A percentile compares a stretch with the other conserved stretches of the same genome.
phyloP scores from a whole-genome alignment of 2,888 invertebrate genomes.

The Hemicrepidius hirtus region DNA sequence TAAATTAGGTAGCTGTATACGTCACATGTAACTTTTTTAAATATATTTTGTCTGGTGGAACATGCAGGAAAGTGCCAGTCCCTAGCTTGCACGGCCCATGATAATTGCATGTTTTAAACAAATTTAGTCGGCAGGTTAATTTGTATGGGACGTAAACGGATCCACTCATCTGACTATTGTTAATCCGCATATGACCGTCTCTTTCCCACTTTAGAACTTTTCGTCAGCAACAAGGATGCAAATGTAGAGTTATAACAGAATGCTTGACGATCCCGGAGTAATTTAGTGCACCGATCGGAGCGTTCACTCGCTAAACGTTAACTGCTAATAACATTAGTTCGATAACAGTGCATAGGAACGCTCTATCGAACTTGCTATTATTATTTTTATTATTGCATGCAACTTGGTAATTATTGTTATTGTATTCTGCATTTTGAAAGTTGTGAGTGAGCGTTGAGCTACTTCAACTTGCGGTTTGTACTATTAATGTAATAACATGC shows the following conservation, averaged over 20 bases:
- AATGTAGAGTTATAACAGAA: conserved; percentile 37
- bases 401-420: conserved; percentile 51
- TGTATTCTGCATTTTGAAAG: conserved; percentile 37
- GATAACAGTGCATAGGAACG: conserved; percentile 57
- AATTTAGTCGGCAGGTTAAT: conserved; percentile 71
- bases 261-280: conserved; percentile 54
- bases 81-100: conserved; percentile 68
- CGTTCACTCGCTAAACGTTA: conserved; percentile 58
- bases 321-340: conserved; percentile 60
- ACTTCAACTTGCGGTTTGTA: conserved; percentile 37
- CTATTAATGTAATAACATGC: conserved; percentile 40
- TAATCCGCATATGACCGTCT: conserved; percentile 55
- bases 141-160: conserved; percentile 70
- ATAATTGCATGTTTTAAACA: conserved; percentile 72
- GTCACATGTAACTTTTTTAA: conserved; percentile 67
- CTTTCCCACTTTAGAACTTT: conserved; percentile 40
- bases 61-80: conserved; percentile 67
- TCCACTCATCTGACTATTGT: conserved; percentile 61
- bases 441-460: conserved; percentile 30
- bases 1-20: conserved; percentile 64
- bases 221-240: conserved; percentile 24
- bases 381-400: conserved; percentile 54
- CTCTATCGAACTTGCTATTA: conserved; percentile 52
- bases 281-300: conserved; percentile 60
- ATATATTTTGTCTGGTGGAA: conserved; percentile 59